phyloP scores from a whole-genome alignment of 2,888 invertebrate species.

The Hydraecia micacea region DNA sequence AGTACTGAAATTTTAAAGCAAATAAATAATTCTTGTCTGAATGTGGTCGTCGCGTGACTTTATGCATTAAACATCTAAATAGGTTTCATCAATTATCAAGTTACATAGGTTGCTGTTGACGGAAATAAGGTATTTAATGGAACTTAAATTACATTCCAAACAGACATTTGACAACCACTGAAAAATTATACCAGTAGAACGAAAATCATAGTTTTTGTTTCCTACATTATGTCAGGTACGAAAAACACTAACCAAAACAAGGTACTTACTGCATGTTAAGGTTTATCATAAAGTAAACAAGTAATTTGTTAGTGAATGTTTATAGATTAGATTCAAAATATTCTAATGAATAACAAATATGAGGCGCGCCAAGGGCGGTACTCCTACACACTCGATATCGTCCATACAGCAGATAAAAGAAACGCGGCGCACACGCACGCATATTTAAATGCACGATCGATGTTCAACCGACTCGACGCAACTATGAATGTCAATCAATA shows the following conservation, averaged over 20 bases:
- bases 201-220: background rate
- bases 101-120: background rate
- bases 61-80: slow-evolving; percentile 22
- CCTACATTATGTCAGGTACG: background rate
- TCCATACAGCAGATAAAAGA: slow-evolving; percentile 68
- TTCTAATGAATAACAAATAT: slow-evolving; percentile 70
- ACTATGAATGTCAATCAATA: slow-evolving; percentile 72
- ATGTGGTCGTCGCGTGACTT: background rate
- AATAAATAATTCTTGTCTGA: slow-evolving; percentile 19
- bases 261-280: slow-evolving; percentile 24
- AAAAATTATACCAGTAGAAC: background rate
- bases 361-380: slow-evolving; percentile 74
- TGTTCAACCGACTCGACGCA: slow-evolving; percentile 66
- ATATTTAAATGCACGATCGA: slow-evolving; percentile 70
- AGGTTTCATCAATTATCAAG: slow-evolving; percentile 30
- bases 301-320: slow-evolving; percentile 64
- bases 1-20: slow-evolving; percentile 41
- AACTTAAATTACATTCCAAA: background rate
- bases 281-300: slow-evolving; percentile 56
- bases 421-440: slow-evolving; percentile 69
- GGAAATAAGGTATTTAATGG: slow-evolving; percentile 19
- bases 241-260: slow-evolving; percentile 17
- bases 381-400: slow-evolving; percentile 71
- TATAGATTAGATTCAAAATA: slow-evolving; percentile 67
- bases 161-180: background rate